These are phyloP conservation scores for Perognathus longimembris DNA, from an alignment of 2,113 vertebrate genomes.

Conservation along the genomic window DNA sequence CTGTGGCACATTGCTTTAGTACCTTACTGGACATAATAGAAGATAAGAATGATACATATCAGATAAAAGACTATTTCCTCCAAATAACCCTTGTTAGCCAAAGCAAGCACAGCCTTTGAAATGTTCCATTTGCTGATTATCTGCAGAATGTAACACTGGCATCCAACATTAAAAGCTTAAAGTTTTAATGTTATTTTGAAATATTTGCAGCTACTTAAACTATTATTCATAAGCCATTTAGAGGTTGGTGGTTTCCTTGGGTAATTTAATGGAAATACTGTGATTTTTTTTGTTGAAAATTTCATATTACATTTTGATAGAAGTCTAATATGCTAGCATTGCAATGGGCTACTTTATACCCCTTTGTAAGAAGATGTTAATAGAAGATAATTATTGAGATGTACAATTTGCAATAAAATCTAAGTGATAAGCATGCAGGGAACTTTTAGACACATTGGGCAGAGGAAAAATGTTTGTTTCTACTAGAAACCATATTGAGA, in stretches of 20 bases:
- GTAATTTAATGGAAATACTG: neutral
- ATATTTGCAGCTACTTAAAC: neutral
- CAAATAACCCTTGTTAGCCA: neutral
- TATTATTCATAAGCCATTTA: neutral
- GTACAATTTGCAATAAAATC: neutral
- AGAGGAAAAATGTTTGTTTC: neutral
- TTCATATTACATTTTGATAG: neutral
- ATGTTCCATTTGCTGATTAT: neutral
- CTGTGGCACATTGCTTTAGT: neutral
- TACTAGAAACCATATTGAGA: neutral
- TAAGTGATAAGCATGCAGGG: neutral
- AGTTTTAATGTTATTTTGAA: neutral
- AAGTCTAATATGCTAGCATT: neutral
- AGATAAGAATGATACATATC: neutral
- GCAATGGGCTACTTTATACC: rapidly evolving
- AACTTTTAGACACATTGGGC: neutral
- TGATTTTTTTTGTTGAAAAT: neutral
- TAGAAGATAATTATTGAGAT: neutral
- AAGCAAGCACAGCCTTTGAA: too few relatives aligned
- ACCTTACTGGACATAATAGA: neutral
- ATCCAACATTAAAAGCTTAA: neutral
- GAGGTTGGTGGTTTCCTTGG: neutral
- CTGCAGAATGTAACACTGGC: neutral
- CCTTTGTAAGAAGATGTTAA: neutral
- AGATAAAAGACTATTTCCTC: neutral